Conservation (phyloP, 2,888 invertebrate genomes). For the Neoaliturus tenellus region DNA sequence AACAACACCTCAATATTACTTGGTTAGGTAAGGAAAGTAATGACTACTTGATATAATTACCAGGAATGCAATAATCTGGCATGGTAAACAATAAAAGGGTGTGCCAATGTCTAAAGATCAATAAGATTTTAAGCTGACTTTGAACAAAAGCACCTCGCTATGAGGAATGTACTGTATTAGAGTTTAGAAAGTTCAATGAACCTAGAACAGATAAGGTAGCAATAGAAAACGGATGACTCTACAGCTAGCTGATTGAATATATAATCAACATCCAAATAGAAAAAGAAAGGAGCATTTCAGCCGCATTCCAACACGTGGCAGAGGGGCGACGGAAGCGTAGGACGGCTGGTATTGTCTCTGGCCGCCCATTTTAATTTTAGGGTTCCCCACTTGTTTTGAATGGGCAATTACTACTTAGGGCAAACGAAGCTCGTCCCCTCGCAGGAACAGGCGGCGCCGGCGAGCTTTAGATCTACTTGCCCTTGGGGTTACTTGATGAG, state of each 20-base stretch:
- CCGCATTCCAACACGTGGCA: constrained; percentile 22
- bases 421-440: background rate
- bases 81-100: too few species aligned
- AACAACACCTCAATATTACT: too few species aligned
- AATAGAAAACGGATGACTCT: too few species aligned
- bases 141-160: too few species aligned
- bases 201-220: too few species aligned
- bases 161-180: too few species aligned
- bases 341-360: constrained; percentile 27
- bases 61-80: too few species aligned
- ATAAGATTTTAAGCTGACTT: too few species aligned
- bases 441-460: background rate
- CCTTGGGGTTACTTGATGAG: background rate
- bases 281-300: background rate
- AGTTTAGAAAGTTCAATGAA: too few species aligned
- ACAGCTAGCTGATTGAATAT: background rate
- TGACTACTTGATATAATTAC: too few species aligned
- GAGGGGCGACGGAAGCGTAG: background rate
- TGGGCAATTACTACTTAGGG: constrained; percentile 27
- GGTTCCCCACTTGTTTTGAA: constrained; percentile 47
- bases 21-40: too few species aligned
- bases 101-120: too few species aligned
- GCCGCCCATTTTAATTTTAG: constrained; percentile 49
- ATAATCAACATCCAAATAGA: background rate
- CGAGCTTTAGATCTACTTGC: background rate